phyloP scores from a whole-genome alignment of 2,113 vertebrate species.

The Charina bottae region DNA sequence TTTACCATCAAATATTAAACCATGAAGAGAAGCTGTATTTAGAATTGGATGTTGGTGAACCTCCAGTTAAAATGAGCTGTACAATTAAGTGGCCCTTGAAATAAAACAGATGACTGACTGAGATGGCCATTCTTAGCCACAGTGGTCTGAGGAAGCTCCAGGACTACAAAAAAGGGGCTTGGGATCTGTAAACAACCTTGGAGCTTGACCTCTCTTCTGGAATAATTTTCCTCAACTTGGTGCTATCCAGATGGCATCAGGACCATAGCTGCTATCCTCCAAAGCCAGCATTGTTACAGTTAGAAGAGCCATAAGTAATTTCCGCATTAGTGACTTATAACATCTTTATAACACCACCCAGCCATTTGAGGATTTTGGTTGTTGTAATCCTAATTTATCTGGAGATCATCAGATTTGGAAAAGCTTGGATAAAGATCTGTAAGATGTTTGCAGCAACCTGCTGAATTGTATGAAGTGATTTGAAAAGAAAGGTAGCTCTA shows the following conservation, averaged over 20 bases:
- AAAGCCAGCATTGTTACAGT: not conserved
- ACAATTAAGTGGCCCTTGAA: not conserved
- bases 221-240: not conserved
- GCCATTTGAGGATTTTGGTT: too few relatives aligned
- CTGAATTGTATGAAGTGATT: not conserved
- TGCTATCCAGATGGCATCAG: not conserved
- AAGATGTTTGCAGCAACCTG: not conserved
- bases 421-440: not conserved
- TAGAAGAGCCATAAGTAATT: too few relatives aligned
- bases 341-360: too few relatives aligned
- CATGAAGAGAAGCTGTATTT: not conserved
- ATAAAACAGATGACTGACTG: not conserved
- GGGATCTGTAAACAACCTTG: not conserved
- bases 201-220: not conserved
- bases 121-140: not conserved
- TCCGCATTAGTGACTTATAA: too few relatives aligned
- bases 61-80: not conserved
- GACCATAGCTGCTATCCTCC: not conserved
- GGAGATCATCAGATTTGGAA: not conserved
- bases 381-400: too few relatives aligned
- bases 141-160: not conserved
- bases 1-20: not conserved
- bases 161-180: not conserved
- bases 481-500: not conserved
- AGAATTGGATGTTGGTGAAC: not conserved